Evolutionary conservation across 2,113 vertebrate genomes (phyloP), one percentile per base, ranked within the genome.

Genomic region (Colistium nudipinnis): DNA sequence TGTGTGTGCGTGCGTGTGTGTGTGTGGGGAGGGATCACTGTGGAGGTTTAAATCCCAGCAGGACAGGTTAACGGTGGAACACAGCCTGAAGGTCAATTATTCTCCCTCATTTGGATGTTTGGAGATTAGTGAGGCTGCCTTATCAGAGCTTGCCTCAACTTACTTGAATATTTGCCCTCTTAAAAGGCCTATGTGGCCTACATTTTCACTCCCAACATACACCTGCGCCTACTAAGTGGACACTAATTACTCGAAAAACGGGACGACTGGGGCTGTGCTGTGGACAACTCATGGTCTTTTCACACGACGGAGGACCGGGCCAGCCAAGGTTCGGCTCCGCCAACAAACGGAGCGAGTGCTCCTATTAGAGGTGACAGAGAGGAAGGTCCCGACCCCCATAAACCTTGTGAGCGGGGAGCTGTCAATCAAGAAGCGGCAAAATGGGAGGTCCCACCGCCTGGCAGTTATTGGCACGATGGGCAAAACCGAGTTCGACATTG

Each of bases 351-450:
- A 72, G 65, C n/a, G 7, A n/a, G 28, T 7, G 47, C 79, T 79
- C 80, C 86, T 87, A 87, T 92, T 88, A 90, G 85, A 86, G 82
- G 77, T 67, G 81, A 85, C 82, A 60, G 82, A 78, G 78, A 74
- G 47, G 81, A 87, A 78, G 87, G 87, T 88, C 86, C 62, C 62
- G 83, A 90, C 85, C 87, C 87, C 86, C 53, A 84, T 90, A 90
- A 91, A 90, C 85, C 83, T 84, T 81, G 86, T 83, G 78, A 71
- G 78, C 4, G 39, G 83, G 78, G 79, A 84, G 78, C 84, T 90
- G 90, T 91, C 90, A 90, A 80, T 89, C 83, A 83, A 60, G 22
- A 20, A 11, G 11, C 38, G 12, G 76, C 54, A 80, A 83, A 74
- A 80, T 74, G 83, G 84, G 86, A 83, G 70, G 76, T 67, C 68